A percentile compares a stretch with the other conserved stretches of the same genome.
Conservation (phyloP, 1,140 invertebrate genomes). For the Tetramorium alpestre region DNA sequence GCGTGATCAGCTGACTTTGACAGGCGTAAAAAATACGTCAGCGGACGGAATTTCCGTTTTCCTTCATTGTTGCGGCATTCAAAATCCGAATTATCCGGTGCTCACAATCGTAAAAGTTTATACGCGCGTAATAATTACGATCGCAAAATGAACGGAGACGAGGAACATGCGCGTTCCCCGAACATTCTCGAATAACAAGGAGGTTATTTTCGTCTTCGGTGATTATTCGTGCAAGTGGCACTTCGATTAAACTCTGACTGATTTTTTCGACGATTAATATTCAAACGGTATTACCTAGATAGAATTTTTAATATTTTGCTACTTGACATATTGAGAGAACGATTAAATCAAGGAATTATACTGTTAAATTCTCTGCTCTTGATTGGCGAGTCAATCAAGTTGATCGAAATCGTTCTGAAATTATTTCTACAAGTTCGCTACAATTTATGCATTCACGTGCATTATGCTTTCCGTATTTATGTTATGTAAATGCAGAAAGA, state of each 20-base stretch:
- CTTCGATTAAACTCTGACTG: not conserved
- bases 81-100: not conserved
- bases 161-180: not conserved
- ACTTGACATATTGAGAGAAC: not conserved
- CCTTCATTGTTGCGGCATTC: not conserved
- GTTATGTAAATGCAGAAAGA: not conserved
- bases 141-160: not conserved
- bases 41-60: not conserved
- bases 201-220: not conserved
- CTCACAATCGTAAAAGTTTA: not conserved
- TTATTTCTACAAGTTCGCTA: not conserved
- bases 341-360: not conserved
- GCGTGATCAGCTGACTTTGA: conserved; percentile 67
- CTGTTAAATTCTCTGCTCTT: not conserved
- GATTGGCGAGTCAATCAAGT: not conserved
- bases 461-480: no score
- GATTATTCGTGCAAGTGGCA: not conserved
- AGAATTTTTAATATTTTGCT: not conserved
- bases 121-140: not conserved
- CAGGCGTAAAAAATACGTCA: not conserved
- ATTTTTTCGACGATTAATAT: not conserved
- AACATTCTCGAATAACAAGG: not conserved
- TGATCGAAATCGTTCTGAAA: not conserved
- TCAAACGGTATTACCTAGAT: not conserved
- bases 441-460: not conserved